Evolutionary conservation across 2,113 vertebrate genomes (phyloP).

Genomic region (Mionectes macconnelli): DNA sequence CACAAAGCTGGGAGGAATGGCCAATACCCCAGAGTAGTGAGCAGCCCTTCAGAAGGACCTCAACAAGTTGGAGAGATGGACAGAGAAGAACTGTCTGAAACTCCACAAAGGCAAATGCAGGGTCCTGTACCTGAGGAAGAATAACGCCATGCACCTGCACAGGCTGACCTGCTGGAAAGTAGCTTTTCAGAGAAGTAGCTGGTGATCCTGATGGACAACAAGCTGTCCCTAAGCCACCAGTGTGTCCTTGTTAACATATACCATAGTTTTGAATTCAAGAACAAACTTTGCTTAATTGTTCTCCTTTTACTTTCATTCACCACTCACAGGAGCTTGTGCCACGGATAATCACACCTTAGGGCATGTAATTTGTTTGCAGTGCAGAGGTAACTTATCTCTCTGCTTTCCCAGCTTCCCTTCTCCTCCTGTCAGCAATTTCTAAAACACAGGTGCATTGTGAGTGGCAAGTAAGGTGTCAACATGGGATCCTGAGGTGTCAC

Average conservation of each 20-base stretch:
- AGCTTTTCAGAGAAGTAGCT: not conserved
- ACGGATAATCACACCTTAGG: not conserved
- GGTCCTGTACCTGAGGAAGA: fast-evolving
- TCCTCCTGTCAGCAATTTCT: not conserved
- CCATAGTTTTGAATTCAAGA: not conserved
- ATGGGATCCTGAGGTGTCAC: not conserved
- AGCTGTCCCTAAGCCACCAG: not conserved
- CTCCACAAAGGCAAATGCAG: fast-evolving
- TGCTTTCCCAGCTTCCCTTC: not conserved
- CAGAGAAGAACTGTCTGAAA: not conserved
- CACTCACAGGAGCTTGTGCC: not conserved
- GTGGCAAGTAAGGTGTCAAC: not conserved
- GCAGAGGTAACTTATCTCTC: not conserved
- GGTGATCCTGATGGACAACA: not conserved
- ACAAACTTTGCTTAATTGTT: not conserved
- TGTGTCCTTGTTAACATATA: not conserved
- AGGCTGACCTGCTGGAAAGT: not conserved
- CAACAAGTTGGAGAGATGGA: fast-evolving
- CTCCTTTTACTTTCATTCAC: not conserved
- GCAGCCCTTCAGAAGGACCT: not conserved
- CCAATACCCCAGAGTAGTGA: not conserved
- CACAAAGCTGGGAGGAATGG: not conserved
- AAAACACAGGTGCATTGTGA: not conserved
- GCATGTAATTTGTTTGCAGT: not conserved
- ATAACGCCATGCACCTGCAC: fast-evolving